Percentiles rank a stretch among this genome's conserved stretches.
Conservation (phyloP, 2,888 invertebrate species). For the Hylaea fasciaria region DNA sequence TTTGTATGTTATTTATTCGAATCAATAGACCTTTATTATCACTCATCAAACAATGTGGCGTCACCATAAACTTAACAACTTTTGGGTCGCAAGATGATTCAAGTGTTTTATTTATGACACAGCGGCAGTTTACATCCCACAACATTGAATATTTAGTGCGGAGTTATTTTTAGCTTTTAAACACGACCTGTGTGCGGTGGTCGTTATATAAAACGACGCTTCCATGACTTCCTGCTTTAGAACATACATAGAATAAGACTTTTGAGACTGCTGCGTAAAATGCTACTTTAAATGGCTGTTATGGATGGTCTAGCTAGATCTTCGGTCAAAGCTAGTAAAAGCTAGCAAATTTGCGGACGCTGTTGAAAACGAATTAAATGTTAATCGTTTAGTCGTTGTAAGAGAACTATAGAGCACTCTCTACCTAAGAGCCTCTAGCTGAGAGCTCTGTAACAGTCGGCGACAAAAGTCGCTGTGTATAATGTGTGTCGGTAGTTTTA, state of each 20-base stretch:
- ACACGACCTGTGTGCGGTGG: not conserved
- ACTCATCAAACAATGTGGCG: not conserved
- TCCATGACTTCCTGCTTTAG: constrained; percentile 8
- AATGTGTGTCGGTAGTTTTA: no score
- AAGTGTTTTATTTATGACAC: constrained; percentile 5
- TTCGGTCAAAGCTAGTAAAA: not conserved
- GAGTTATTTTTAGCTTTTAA: constrained; percentile 4
- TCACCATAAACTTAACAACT: not conserved
- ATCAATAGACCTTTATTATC: constrained; percentile 2
- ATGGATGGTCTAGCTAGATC: no score
- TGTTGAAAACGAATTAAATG: no score
- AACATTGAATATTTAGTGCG: constrained; percentile 7
- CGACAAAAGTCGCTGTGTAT: no score
- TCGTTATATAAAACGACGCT: constrained; percentile 1
- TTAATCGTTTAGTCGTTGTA: no score
- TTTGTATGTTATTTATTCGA: no score
- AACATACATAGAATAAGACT: not conserved
- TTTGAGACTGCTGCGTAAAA: not conserved
- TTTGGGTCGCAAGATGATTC: constrained; percentile 2
- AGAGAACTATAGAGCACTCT: no score
- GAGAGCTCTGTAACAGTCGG: no score
- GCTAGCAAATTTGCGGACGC: not conserved
- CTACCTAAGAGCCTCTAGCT: no score
- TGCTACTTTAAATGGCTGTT: no score
- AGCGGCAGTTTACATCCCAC: constrained; percentile 1